phyloP scores from a whole-genome alignment of 2,888 invertebrate genomes.

The Pelosia muscerda region DNA sequence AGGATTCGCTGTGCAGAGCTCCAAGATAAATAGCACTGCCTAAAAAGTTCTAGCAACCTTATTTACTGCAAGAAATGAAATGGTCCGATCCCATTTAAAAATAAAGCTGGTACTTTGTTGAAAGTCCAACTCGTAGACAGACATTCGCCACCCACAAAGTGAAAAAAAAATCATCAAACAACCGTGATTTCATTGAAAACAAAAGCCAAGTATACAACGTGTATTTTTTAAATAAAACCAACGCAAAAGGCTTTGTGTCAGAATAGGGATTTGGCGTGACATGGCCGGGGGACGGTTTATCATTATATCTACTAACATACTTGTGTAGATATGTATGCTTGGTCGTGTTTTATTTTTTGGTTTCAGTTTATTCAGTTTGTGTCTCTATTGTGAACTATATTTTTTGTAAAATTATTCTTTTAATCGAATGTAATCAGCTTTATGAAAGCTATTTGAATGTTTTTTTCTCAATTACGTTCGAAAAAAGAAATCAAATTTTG shows the following conservation, averaged over 20 bases:
- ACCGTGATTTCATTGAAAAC: slow-evolving; percentile 49
- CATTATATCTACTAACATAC: slow-evolving; percentile 66
- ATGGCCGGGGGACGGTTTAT: slow-evolving; percentile 67
- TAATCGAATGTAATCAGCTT: not conserved
- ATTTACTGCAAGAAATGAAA: not conserved
- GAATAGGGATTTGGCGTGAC: slow-evolving; percentile 73
- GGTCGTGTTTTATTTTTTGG: slow-evolving; percentile 35
- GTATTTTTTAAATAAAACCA: slow-evolving; percentile 64
- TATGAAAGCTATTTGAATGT: too few relatives aligned
- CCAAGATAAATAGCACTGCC: not conserved
- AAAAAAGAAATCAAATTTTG: not conserved
- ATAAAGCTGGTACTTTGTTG: slow-evolving; percentile 2
- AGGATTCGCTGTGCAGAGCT: not conserved
- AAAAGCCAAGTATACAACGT: slow-evolving; percentile 40
- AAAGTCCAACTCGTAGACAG: slow-evolving; percentile 22
- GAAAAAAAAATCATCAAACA: slow-evolving; percentile 34
- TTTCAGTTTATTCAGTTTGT: slow-evolving; percentile 7
- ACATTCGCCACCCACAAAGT: slow-evolving; percentile 9
- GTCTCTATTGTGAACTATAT: not conserved
- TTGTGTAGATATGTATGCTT: slow-evolving; percentile 24
- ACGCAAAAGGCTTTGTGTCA: slow-evolving; percentile 66
- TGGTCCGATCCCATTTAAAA: not conserved
- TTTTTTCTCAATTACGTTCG: too few relatives aligned
- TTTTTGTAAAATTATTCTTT: not conserved
- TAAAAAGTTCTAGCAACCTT: not conserved